Conservation (phyloP, 2,888 invertebrate genomes). For the Subacronicta megacephala region DNA sequence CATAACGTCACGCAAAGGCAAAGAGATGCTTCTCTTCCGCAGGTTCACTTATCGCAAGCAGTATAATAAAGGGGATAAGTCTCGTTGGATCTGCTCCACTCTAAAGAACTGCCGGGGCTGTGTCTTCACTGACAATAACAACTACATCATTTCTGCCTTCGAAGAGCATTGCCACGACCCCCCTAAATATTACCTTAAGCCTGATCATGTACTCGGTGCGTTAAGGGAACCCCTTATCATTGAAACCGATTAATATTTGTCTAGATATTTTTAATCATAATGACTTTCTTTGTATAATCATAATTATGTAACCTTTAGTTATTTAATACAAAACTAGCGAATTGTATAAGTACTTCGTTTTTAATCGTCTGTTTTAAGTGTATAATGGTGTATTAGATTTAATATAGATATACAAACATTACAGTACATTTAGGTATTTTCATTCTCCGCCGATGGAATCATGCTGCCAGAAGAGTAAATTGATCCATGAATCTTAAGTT, state of each 20-base stretch:
- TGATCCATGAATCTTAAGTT: background rate
- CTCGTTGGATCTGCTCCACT: constrained; percentile 83
- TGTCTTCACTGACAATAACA: constrained; percentile 76
- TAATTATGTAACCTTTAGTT: constrained; percentile 8
- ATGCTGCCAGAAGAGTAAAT: background rate
- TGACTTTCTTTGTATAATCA: background rate
- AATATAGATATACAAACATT: background rate
- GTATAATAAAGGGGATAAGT: constrained; percentile 66
- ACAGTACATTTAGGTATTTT: background rate
- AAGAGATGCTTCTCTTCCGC: constrained; percentile 80
- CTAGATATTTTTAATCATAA: background rate
- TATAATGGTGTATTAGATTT: no score
- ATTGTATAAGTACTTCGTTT: background rate
- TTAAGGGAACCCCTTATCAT: constrained; percentile 70
- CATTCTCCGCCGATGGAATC: no score
- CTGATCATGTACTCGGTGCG: constrained; percentile 75
- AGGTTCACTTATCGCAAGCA: constrained; percentile 82
- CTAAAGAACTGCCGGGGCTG: constrained; percentile 79
- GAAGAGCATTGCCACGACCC: constrained; percentile 80
- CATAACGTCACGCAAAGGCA: constrained; percentile 83
- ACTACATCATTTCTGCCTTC: constrained; percentile 71
- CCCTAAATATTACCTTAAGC: constrained; percentile 82
- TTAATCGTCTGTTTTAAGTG: background rate
- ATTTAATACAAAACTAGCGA: constrained; percentile 4
- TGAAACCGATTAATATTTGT: constrained; percentile 60